Evolutionary conservation across 2,888 invertebrate species (phyloP).

Genomic region (Lymantria dispar): DNA sequence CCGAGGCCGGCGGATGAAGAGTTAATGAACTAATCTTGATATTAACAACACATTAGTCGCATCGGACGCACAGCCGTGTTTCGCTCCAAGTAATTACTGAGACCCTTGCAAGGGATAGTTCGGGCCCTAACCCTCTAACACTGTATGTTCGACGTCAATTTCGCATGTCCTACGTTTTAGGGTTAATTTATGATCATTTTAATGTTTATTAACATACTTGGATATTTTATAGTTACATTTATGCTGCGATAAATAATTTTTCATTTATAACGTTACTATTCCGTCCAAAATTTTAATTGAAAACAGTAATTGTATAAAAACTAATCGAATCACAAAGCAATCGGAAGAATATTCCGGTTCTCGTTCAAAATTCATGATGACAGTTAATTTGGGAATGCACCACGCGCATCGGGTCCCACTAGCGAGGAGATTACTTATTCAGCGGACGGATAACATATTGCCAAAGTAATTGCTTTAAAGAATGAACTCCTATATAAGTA

Average conservation of each 20-base stretch:
- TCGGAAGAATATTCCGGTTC: slow-evolving; percentile 59
- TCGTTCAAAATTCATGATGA: slow-evolving; percentile 72
- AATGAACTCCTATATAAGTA: slow-evolving; percentile 40
- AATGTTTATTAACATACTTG: slow-evolving; percentile 44
- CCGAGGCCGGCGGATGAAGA: slow-evolving; percentile 59
- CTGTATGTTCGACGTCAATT: slow-evolving; percentile 36
- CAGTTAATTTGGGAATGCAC: slow-evolving; percentile 78
- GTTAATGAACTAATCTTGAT: slow-evolving; percentile 82
- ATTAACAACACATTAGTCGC: slow-evolving; percentile 80
- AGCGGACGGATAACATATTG: slow-evolving; percentile 73
- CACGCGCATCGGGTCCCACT: slow-evolving; percentile 42
- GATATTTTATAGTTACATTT: not conserved
- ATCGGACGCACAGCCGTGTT: slow-evolving; percentile 65
- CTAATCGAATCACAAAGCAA: slow-evolving; percentile 77
- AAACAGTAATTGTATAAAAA: slow-evolving; percentile 56
- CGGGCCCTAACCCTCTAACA: slow-evolving; percentile 26
- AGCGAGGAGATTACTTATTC: slow-evolving; percentile 69
- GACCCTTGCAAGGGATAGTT: slow-evolving; percentile 50
- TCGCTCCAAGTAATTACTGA: slow-evolving; percentile 55
- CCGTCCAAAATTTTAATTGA: slow-evolving; percentile 31
- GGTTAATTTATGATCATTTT: slow-evolving; percentile 49
- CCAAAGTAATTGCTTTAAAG: slow-evolving; percentile 69
- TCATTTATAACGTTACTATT: not conserved
- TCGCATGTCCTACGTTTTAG: slow-evolving; percentile 36
- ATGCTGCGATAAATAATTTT: not conserved